These are phyloP conservation scores for Noctua fimbriata DNA, from an alignment of 2,888 invertebrate species.

Conservation along the genomic window DNA sequence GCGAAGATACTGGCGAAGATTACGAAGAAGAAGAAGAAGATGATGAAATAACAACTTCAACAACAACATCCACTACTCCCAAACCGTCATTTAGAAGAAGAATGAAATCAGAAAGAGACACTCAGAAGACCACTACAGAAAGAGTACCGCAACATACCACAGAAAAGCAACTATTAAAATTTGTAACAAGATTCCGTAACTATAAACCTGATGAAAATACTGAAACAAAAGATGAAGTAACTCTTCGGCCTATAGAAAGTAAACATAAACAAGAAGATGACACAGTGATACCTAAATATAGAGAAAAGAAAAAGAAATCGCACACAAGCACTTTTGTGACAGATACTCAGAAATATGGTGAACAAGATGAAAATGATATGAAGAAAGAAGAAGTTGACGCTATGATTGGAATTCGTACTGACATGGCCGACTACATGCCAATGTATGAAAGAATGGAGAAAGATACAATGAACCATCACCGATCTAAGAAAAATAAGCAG, in stretches of 20 bases:
- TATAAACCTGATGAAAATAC: slow-evolving; percentile 67
- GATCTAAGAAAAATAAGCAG: slow-evolving; percentile 59
- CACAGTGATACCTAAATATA: slow-evolving; percentile 75
- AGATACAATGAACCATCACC: slow-evolving; percentile 56
- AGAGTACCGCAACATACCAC: slow-evolving; percentile 64
- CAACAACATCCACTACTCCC: slow-evolving; percentile 74
- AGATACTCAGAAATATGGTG: slow-evolving; percentile 85
- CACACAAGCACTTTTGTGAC: slow-evolving; percentile 86
- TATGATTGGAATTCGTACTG: slow-evolving; percentile 81
- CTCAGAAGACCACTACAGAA: slow-evolving; percentile 68
- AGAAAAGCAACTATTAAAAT: slow-evolving; percentile 74
- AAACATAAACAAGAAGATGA: slow-evolving; percentile 53
- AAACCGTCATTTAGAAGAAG: slow-evolving; percentile 75
- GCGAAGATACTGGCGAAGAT: slow-evolving; percentile 73
- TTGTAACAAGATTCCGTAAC: slow-evolving; percentile 82
- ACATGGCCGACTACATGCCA: slow-evolving; percentile 84
- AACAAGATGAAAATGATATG: slow-evolving; percentile 80
- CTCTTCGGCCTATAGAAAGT: slow-evolving; percentile 28
- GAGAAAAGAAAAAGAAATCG: slow-evolving; percentile 85
- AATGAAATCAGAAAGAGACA: slow-evolving; percentile 54
- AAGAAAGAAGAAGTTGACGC: slow-evolving; percentile 84
- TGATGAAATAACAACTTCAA: slow-evolving; percentile 62
- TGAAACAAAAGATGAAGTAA: slow-evolving; percentile 47
- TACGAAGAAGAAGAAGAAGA: slow-evolving; percentile 74
- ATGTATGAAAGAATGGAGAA: slow-evolving; percentile 81